Evolutionary conservation across 2,113 vertebrate genomes (phyloP), one percentile per base, ranked within the genome.

Genomic region (Microcebus lehilahytsara): DNA sequence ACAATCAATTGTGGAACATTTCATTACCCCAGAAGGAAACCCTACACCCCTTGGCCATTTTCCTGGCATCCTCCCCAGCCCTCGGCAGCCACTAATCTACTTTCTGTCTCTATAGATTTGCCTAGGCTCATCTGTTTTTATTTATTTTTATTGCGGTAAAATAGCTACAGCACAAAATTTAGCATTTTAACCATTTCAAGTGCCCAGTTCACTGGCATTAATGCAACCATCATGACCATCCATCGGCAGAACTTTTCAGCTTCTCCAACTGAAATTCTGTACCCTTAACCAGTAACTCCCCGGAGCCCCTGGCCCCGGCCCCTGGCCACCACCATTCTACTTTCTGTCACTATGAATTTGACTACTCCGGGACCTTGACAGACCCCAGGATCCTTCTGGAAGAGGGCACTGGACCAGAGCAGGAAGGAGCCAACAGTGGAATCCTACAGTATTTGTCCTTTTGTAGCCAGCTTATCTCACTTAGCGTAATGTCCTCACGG

Each of bases 11-110:
- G 95, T 60, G 87, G 92, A 85, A 81, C 34, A 74, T 87, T 79
- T 95, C 69, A 74, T 78, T 60, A 67, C 40, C 83, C 53, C 79
- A 95, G 67, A 95, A 94, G 87, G 93, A 97, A 95, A 96, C 27
- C 25, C 14, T 27, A 7, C 17, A 66, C 8, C 71, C 25, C 0
- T 51, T 74, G 71, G 53, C 81, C 40, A 27, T 85, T 67, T 85
- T 94, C 53, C 77, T 37, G 42, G 88, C 69, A 69, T 78, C 62
- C 23, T 87, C 56, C 72, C 27, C 30, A 66, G 92, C 9, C 27
- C 60, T 56, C 80, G 53, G 64, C 34, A 89, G 69, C 60, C 42
- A 93, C 46, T 27, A 75, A 77, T 90, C 75, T 90, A 67, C 8
- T 94, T 95, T 87, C 53, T 83, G 60, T 94, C 81, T 93, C 46